These are phyloP conservation scores for Bergia puertoricense DNA, from an alignment of 92 coral and sea anemone genomes.

Conservation along the genomic window DNA sequence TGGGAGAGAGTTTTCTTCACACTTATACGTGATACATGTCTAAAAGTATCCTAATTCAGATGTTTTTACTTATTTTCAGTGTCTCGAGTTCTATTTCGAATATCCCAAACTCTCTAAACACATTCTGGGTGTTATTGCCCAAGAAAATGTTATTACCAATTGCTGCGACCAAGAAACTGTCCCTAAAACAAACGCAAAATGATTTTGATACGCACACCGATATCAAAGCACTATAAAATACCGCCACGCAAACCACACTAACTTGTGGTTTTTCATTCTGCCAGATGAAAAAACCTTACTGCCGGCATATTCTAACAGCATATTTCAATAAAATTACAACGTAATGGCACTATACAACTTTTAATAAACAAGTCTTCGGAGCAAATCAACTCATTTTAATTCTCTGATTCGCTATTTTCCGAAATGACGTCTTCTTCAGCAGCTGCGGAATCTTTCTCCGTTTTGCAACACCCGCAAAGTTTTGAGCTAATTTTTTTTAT, in stretches of 20 bases:
- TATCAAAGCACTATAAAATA: neutral
- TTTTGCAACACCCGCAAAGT: neutral
- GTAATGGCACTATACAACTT: no score
- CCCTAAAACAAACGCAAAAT: constrained; percentile 1
- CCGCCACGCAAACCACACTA: neutral
- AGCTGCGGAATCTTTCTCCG: neutral
- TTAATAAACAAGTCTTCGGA: neutral
- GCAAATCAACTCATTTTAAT: neutral
- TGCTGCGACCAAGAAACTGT: neutral
- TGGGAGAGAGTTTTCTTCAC: no score
- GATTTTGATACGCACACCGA: neutral
- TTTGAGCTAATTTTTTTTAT: neutral
- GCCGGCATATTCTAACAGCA: neutral
- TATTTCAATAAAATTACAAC: neutral
- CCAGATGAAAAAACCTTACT: neutral
- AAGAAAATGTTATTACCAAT: neutral
- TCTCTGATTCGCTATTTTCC: neutral
- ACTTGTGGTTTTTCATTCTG: constrained; percentile 9
- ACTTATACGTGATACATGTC: no score
- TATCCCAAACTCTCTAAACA: neutral
- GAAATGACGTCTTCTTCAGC: neutral
- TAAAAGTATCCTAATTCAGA: no score
- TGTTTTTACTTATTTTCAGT: no score
- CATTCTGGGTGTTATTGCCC: neutral
- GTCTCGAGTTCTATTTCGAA: no score